Conservation (phyloP, 2,888 invertebrate genomes). For the Euzetes globulus region DNA sequence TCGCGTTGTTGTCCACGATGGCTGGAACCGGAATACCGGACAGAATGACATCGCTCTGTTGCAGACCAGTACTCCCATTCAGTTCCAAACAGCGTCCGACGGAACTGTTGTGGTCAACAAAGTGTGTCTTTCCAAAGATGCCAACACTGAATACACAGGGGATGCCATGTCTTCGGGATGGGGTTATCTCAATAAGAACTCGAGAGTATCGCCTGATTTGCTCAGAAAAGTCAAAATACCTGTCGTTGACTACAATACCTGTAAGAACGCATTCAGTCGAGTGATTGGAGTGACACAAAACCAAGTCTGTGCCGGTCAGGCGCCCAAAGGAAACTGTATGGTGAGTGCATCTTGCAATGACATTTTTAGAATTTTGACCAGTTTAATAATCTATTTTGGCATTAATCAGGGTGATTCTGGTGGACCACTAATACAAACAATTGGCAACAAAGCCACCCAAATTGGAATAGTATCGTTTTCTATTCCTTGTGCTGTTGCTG, state of each 20-base stretch:
- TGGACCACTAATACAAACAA: constrained; percentile 31
- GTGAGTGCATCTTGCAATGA: background rate
- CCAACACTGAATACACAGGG: constrained; percentile 17
- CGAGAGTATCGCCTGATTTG: constrained; percentile 25
- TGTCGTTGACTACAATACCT: constrained; percentile 30
- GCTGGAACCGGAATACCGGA: constrained; percentile 29
- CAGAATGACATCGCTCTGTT: constrained; percentile 33
- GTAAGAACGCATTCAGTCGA: constrained; percentile 22
- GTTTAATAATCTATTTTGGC: background rate
- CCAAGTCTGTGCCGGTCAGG: constrained; percentile 36
- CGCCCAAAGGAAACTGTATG: constrained; percentile 33
- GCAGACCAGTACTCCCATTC: constrained; percentile 23
- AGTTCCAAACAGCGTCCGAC: background rate
- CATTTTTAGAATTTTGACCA: background rate
- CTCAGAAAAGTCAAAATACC: constrained; percentile 26
- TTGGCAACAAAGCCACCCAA: constrained; percentile 24
- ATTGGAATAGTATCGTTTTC: constrained; percentile 36
- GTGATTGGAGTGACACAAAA: constrained; percentile 29
- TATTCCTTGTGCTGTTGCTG: constrained; percentile 35
- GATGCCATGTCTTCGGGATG: constrained; percentile 30
- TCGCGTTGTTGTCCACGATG: constrained; percentile 26
- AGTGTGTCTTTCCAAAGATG: constrained; percentile 26
- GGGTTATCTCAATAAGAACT: constrained; percentile 32
- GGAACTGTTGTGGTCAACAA: constrained; percentile 24
- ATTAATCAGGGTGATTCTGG: constrained; percentile 32